phyloP scores from a whole-genome alignment of 2,797 vertebrate genomes.

The Echeneis naucrates region DNA sequence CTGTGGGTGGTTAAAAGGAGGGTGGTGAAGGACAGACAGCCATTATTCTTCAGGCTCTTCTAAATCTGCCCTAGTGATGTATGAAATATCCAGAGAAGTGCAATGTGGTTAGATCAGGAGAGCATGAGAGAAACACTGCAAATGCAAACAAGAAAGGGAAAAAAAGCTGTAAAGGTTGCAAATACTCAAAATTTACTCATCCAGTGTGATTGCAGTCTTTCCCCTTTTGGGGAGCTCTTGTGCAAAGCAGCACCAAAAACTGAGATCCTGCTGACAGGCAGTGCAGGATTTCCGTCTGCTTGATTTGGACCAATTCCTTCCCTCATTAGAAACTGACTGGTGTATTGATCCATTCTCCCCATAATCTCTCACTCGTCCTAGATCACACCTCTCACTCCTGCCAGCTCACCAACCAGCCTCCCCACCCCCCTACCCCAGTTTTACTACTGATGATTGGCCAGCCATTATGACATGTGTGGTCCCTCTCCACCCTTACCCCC shows the following conservation, averaged over 20 bases:
- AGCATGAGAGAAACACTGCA: conserved; percentile 25
- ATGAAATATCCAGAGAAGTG: conserved; percentile 71
- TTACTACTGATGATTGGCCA: conserved; percentile 80
- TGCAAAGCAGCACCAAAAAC: conserved; percentile 12
- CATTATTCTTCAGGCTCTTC: conserved; percentile 71
- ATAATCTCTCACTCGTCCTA: conserved; percentile 72
- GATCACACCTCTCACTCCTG: conserved; percentile 59
- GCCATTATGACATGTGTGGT: conserved; percentile 76
- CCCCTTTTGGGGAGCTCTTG: conserved; percentile 54
- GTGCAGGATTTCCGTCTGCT: conserved; percentile 81
- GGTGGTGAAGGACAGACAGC: conserved; percentile 71
- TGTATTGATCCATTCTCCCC: conserved; percentile 82
- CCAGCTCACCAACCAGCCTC: conserved; percentile 35
- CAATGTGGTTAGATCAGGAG: conserved; percentile 55
- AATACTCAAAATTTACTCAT: conserved; percentile 26
- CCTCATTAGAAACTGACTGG: conserved; percentile 83
- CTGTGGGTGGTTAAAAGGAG: conserved; percentile 79
- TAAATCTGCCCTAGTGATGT: conserved; percentile 68
- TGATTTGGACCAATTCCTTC: conserved; percentile 83
- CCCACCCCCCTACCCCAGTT: conserved; percentile 39
- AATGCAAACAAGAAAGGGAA: conserved; percentile 1
- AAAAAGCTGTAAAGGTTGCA: conserved; percentile 43
- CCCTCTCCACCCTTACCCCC: conserved; percentile 45
- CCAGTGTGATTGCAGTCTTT: conserved; percentile 5
- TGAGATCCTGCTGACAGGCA: conserved; percentile 51